Evolutionary conservation across 2,113 vertebrate genomes (phyloP).

Genomic region (Melospiza melodia): DNA sequence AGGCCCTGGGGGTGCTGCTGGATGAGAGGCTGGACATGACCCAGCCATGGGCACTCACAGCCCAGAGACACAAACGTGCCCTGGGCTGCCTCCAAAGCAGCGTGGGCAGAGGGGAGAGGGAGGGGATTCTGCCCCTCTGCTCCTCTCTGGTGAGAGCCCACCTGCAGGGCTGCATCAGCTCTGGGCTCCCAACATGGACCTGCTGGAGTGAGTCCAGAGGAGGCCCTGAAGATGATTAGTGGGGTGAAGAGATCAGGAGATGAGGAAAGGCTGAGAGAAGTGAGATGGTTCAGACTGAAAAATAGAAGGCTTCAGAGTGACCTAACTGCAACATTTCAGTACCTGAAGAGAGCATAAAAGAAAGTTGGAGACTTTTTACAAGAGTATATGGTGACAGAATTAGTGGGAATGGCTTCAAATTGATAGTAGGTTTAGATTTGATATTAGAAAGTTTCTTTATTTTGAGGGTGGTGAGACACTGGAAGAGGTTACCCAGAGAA

Average conservation of each 20-base stretch:
- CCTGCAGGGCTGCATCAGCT: background rate
- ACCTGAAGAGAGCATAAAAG: background rate
- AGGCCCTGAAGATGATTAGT: background rate
- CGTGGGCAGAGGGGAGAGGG: accelerated
- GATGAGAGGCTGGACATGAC: background rate
- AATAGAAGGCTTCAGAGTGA: accelerated
- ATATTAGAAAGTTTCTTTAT: background rate
- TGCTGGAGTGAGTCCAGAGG: accelerated
- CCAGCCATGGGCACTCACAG: background rate
- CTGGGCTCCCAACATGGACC: background rate
- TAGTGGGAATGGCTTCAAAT: background rate
- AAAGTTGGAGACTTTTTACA: background rate
- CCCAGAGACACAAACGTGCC: background rate
- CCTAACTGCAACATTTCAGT: background rate
- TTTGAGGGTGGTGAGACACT: background rate
- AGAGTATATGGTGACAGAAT: background rate
- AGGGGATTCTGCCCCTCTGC: background rate
- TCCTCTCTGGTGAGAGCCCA: background rate
- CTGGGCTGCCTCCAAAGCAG: background rate
- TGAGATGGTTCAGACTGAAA: background rate
- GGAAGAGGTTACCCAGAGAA: background rate
- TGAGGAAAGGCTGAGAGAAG: background rate
- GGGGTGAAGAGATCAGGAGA: background rate
- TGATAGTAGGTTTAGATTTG: background rate
- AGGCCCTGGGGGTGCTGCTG: background rate